Evolutionary conservation across 2,888 invertebrate genomes (phyloP).

Genomic region (Drosophila mercatorum): DNA sequence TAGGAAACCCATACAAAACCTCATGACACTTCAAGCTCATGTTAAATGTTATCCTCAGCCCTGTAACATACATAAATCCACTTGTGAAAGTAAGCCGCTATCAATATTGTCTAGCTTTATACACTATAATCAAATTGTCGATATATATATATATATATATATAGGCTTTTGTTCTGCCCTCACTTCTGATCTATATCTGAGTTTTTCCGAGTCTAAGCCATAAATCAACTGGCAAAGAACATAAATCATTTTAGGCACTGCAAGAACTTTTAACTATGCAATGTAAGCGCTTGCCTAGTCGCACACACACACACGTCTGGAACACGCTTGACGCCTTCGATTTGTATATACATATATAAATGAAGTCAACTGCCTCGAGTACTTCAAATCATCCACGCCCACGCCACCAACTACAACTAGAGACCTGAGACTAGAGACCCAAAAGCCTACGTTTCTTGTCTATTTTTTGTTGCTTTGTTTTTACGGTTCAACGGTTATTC

Average conservation of each 20-base stretch:
- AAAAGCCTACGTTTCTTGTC: constrained; percentile 38
- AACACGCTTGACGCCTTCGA: constrained; percentile 46
- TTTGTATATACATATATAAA: constrained; percentile 33
- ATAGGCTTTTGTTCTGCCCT: not conserved
- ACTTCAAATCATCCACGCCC: constrained; percentile 58
- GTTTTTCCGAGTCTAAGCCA: constrained; percentile 12
- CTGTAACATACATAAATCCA: not conserved
- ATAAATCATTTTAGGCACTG: constrained; percentile 60
- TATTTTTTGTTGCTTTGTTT: constrained; percentile 7
- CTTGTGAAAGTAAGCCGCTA: not conserved
- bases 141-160: not conserved
- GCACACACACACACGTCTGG: constrained; percentile 26
- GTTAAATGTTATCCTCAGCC: not conserved
- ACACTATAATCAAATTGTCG: not conserved
- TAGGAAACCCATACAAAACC: no score
- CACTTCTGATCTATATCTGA: constrained; percentile 13
- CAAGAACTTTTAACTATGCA: constrained; percentile 51
- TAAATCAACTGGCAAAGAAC: constrained; percentile 41
- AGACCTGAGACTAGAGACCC: constrained; percentile 2
- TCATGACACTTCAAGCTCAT: not conserved
- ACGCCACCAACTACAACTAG: constrained; percentile 29
- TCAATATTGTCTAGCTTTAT: not conserved
- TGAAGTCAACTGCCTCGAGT: constrained; percentile 52
- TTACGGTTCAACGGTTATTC: constrained; percentile 60
- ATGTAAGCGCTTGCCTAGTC: constrained; percentile 39